phyloP scores from a whole-genome alignment of 1,140 invertebrate genomes.

The Drosophila tsacasi region DNA sequence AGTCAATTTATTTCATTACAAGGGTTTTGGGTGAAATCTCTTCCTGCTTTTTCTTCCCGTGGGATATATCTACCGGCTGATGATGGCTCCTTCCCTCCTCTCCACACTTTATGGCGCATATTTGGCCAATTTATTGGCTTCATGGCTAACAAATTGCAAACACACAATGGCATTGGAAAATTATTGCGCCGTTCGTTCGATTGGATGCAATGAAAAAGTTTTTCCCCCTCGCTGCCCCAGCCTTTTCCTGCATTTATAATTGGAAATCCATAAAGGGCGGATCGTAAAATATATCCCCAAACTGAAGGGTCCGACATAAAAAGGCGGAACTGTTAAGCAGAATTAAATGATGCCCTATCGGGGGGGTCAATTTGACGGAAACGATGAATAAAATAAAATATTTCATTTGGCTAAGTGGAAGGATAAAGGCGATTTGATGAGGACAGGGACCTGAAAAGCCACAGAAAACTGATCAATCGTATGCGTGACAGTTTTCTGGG shows the following conservation, averaged over 20 bases:
- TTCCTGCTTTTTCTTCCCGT: constrained; percentile 4
- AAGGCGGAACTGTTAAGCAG: constrained; percentile 37
- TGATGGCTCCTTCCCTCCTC: constrained; percentile 8
- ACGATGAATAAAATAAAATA: constrained; percentile 31
- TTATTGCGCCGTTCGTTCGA: constrained; percentile 59
- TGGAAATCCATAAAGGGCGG: constrained; percentile 57
- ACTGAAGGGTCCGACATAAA: constrained; percentile 28
- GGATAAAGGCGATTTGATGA: constrained; percentile 3
- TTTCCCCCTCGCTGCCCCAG: not conserved
- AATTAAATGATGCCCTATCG: constrained; percentile 39
- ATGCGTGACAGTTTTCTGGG: not conserved
- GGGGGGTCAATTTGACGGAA: constrained; percentile 21
- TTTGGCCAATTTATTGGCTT: constrained; percentile 77
- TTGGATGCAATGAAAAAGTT: constrained; percentile 67
- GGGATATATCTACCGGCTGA: constrained; percentile 23
- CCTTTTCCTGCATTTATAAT: constrained; percentile 64
- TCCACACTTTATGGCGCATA: constrained; percentile 67
- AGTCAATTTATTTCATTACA: constrained; percentile 82
- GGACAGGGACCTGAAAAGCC: not conserved
- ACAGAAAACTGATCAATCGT: not conserved
- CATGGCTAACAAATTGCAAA: constrained; percentile 78
- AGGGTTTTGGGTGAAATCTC: constrained; percentile 50
- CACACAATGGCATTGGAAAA: constrained; percentile 70
- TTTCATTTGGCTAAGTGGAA: constrained; percentile 25
- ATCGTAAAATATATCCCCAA: constrained; percentile 34